A percentile compares a stretch with the other conserved stretches of the same genome.
Evolutionary conservation across 2,888 invertebrate species (phyloP).

Genomic region (Cephus rjabovi): DNA sequence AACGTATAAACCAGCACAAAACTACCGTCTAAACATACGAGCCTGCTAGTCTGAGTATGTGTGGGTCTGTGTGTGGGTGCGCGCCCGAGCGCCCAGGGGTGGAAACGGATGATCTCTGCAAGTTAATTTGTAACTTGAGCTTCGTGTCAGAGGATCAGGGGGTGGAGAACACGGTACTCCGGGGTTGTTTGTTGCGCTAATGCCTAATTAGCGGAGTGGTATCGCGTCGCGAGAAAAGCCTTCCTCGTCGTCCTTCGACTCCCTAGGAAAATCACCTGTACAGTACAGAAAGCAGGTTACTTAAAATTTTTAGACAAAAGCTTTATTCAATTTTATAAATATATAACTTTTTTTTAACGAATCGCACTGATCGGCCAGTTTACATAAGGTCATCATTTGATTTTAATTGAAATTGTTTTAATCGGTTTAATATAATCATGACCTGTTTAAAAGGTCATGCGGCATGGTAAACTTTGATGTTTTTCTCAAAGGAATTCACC

Average conservation of each 20-base stretch:
- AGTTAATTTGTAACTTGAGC: conserved; percentile 65
- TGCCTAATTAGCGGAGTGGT: conserved; percentile 64
- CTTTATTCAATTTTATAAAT: not conserved
- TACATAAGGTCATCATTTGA: not conserved
- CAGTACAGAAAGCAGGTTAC: not conserved
- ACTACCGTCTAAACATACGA: not conserved
- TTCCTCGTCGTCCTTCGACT: conserved; percentile 27
- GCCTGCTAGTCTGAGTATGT: not conserved
- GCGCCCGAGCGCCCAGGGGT: conserved; percentile 31
- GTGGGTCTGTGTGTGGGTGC: not conserved
- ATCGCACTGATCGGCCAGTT: not conserved
- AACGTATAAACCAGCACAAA: not conserved
- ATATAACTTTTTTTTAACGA: no score
- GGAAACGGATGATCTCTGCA: conserved; percentile 61
- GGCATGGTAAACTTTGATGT: not conserved
- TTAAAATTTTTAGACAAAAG: not conserved
- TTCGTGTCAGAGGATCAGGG: conserved; percentile 38
- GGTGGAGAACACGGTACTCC: conserved; percentile 36
- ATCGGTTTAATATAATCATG: not conserved
- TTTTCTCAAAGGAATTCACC: not conserved
- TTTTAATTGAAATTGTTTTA: not conserved
- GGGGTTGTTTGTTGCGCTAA: conserved; percentile 64
- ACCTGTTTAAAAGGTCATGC: not conserved
- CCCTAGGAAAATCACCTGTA: conserved; percentile 2
- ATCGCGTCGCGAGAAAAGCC: conserved; percentile 55